Percentiles rank a stretch among this genome's conserved stretches.
phyloP scores from a whole-genome alignment of 2,888 invertebrate genomes.

The Stenurella melanura region DNA sequence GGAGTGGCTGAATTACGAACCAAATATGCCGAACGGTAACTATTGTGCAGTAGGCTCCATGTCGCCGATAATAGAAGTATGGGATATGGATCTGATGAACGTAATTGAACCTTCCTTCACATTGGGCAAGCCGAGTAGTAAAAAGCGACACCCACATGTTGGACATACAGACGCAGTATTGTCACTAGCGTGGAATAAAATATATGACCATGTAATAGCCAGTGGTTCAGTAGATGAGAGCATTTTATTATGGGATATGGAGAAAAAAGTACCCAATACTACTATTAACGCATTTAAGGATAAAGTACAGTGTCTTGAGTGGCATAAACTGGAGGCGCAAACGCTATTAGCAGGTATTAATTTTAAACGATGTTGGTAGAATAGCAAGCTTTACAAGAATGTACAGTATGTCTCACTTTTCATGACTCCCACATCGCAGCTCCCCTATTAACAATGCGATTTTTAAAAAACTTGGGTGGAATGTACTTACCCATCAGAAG shows the following conservation, averaged over 20 bases:
- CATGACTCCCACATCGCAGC: too few species aligned
- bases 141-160: slow-evolving; percentile 80
- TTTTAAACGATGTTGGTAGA: too few species aligned
- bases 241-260: slow-evolving; percentile 94
- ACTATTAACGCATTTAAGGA: slow-evolving; percentile 85
- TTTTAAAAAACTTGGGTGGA: too few species aligned
- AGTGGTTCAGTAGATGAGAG: slow-evolving; percentile 95
- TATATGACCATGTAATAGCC: slow-evolving; percentile 88
- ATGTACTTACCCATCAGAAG: too few species aligned
- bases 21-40: slow-evolving; percentile 85
- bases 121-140: slow-evolving; percentile 82
- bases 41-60: slow-evolving; percentile 95
- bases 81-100: slow-evolving; percentile 97
- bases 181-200: slow-evolving; percentile 92
- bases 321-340: slow-evolving; percentile 90
- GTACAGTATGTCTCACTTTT: too few species aligned
- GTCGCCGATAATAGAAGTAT: slow-evolving; percentile 95
- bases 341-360: slow-evolving; percentile 79
- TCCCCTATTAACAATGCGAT: too few species aligned
- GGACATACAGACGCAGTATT: slow-evolving; percentile 95
- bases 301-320: slow-evolving; percentile 88
- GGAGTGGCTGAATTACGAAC: slow-evolving; percentile 94
- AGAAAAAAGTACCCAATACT: slow-evolving; percentile 84
- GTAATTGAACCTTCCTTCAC: slow-evolving; percentile 91
- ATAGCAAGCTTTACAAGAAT: too few species aligned